Conservation (phyloP, 2,797 vertebrate species). For the Lepilemur ruficaudatus region DNA sequence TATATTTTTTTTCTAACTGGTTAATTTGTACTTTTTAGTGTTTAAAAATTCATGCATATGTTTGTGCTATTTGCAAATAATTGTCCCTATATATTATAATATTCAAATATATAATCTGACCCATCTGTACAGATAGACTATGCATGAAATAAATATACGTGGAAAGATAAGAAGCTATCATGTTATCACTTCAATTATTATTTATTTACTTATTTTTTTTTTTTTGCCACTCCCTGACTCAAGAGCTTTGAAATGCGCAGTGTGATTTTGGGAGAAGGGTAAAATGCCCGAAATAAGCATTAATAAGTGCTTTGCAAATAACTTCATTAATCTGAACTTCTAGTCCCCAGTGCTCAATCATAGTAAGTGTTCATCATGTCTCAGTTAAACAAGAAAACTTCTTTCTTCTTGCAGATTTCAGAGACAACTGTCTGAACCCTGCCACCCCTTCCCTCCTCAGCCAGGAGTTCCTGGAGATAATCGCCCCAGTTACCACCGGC, state of each 20-base stretch:
- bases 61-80: background rate
- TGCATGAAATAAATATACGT: background rate
- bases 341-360: background rate
- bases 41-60: background rate
- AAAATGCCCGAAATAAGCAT: slow-evolving; percentile 33
- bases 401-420: slow-evolving; percentile 89
- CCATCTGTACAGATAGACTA: background rate
- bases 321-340: background rate
- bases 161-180: background rate
- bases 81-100: background rate
- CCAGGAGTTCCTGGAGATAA: slow-evolving; percentile 87
- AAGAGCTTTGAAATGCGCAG: background rate
- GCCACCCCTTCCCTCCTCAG: slow-evolving; percentile 89
- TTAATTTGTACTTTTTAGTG: background rate
- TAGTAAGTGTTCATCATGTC: background rate
- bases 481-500: slow-evolving; percentile 93
- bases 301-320: slow-evolving; percentile 14
- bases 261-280: background rate
- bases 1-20: slow-evolving; percentile 40
- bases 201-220: background rate
- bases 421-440: slow-evolving; percentile 94
- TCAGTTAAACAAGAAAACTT: background rate
- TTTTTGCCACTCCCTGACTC: background rate
- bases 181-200: background rate
- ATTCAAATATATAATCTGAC: background rate